Conservation (phyloP, 2,888 invertebrate species). For the Campoplex nolae region DNA sequence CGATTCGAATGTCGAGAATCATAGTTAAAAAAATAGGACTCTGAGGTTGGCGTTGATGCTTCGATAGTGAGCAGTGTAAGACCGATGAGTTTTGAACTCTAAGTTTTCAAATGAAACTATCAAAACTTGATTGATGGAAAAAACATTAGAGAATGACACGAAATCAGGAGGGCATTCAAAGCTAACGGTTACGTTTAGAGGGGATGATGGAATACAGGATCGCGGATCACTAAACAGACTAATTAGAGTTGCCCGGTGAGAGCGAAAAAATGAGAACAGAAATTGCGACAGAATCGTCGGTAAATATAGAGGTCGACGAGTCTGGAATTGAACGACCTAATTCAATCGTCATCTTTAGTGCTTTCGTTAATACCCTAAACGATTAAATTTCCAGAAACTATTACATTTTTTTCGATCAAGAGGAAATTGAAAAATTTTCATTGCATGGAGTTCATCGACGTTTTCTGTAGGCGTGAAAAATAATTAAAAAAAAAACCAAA, state of each 20-base stretch:
- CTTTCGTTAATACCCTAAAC: neutral
- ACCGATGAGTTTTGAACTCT: neutral
- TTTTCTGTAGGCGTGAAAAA: neutral
- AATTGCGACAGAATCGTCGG: constrained; percentile 7
- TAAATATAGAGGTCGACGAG: constrained; percentile 1
- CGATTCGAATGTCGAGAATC: neutral
- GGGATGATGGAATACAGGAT: constrained; percentile 28
- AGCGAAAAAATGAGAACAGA: constrained; percentile 26
- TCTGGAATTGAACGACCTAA: neutral
- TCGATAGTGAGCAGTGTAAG: neutral
- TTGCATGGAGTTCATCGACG: neutral
- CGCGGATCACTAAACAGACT: constrained; percentile 49
- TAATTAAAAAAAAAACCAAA: neutral
- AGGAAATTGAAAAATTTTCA: neutral
- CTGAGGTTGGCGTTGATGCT: neutral
- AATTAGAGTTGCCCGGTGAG: constrained; percentile 36
- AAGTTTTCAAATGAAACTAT: neutral
- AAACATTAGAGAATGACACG: neutral
- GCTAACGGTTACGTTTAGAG: constrained; percentile 26
- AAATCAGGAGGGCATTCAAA: neutral
- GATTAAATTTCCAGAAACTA: neutral
- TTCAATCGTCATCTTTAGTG: neutral
- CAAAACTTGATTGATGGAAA: neutral
- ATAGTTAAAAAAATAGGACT: neutral
- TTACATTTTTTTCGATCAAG: neutral